Evolutionary conservation across 2,797 vertebrate genomes (phyloP).

Genomic region (Halcyon smyrnensis): DNA sequence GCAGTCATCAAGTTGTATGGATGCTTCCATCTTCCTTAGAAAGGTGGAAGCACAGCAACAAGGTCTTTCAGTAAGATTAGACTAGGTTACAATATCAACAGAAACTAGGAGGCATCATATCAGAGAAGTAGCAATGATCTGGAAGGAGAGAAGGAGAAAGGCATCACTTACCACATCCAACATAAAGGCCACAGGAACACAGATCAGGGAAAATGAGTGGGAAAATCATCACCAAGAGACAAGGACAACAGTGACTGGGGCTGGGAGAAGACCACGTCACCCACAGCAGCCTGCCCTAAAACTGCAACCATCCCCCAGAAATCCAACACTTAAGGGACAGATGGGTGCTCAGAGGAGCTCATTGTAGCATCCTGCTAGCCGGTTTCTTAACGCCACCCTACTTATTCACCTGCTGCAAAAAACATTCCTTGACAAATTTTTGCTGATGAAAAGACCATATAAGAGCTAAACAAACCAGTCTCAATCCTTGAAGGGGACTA

Average conservation of each 20-base stretch:
- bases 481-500: not conserved
- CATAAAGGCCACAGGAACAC: not conserved
- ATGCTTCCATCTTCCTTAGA: not conserved
- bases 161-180: not conserved
- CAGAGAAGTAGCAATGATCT: accelerated
- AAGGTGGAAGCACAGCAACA: not conserved
- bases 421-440: not conserved
- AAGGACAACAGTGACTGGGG: not conserved
- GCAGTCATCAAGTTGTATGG: not conserved
- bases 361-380: not conserved
- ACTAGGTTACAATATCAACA: not conserved
- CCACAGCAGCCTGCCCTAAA: not conserved
- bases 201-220: accelerated
- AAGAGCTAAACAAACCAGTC: not conserved
- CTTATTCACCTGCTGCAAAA: not conserved
- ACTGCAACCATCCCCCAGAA: not conserved
- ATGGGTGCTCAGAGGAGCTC: not conserved
- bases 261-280: accelerated
- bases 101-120: not conserved
- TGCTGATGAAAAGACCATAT: not conserved
- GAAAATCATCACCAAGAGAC: not conserved
- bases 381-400: not conserved
- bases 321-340: not conserved
- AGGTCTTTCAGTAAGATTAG: not conserved
- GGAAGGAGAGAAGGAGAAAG: not conserved